Conservation (phyloP, 2,888 invertebrate genomes). For the Urechis unicinctus region DNA sequence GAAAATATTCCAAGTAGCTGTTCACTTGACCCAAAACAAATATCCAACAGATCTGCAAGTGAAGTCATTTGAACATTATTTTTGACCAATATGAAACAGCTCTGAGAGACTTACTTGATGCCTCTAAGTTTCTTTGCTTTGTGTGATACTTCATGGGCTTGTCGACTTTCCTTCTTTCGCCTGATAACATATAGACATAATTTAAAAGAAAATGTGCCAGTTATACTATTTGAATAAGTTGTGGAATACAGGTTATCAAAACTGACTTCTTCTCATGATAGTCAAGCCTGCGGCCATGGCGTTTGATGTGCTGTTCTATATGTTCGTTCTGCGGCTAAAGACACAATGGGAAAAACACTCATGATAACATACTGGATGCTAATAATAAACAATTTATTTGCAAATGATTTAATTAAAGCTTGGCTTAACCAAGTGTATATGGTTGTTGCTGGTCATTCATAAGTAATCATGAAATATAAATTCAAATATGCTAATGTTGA, state of each 20-base stretch:
- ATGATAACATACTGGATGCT: too few relatives aligned
- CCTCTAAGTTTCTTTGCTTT: slow-evolving; percentile 88
- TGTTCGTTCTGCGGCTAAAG: slow-evolving; percentile 85
- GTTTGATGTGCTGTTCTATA: slow-evolving; percentile 93
- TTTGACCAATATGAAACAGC: too few relatives aligned
- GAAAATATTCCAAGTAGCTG: slow-evolving; percentile 8
- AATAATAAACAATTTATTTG: too few relatives aligned
- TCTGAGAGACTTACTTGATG: slow-evolving; percentile 60
- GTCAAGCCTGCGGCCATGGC: slow-evolving; percentile 91
- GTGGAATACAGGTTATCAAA: background rate
- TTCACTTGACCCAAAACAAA: too few relatives aligned
- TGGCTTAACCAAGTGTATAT: too few relatives aligned
- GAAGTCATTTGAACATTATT: too few relatives aligned
- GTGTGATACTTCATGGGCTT: slow-evolving; percentile 83
- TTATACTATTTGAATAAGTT: background rate
- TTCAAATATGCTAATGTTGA: too few relatives aligned
- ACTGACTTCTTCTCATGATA: slow-evolving; percentile 83
- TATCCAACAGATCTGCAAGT: too few relatives aligned
- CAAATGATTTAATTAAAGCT: too few relatives aligned
- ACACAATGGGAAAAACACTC: too few relatives aligned
- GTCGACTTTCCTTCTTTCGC: slow-evolving; percentile 88
- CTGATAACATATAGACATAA: slow-evolving; percentile 28
- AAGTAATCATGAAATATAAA: too few relatives aligned
- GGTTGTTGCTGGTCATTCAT: too few relatives aligned
- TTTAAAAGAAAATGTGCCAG: background rate